phyloP scores from a whole-genome alignment of 2,888 invertebrate genomes.

The Mystacides longicornis region DNA sequence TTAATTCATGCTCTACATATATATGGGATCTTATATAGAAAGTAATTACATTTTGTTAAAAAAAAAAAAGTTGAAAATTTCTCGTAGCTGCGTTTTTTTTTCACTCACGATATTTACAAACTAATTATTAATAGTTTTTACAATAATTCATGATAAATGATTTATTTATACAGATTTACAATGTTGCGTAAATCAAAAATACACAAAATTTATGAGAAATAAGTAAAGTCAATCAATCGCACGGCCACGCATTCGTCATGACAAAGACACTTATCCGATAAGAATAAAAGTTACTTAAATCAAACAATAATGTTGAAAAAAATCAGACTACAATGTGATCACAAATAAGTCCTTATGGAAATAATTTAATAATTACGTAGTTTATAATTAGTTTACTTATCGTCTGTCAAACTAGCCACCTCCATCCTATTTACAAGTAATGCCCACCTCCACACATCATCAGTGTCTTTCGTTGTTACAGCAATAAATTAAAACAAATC shows the following conservation, averaged over 20 bases:
- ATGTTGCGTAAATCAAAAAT: too few species aligned
- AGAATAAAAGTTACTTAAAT: neutral
- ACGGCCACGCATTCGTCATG: too few species aligned
- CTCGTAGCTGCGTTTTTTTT: neutral
- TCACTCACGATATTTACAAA: neutral
- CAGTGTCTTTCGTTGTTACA: too few species aligned
- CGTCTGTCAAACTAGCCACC: neutral
- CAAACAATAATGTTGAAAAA: constrained; percentile 5
- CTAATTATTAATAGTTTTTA: neutral
- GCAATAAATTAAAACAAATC: too few species aligned
- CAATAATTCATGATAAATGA: too few species aligned
- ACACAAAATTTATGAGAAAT: too few species aligned
- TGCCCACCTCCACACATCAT: neutral
- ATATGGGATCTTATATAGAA: too few species aligned
- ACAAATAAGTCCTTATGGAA: constrained; percentile 9
- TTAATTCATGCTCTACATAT: too few species aligned
- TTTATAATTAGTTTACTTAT: neutral
- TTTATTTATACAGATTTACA: too few species aligned
- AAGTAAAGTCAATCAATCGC: too few species aligned
- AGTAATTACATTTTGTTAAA: too few species aligned
- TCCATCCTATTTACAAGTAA: neutral
- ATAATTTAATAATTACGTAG: neutral
- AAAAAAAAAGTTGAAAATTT: neutral
- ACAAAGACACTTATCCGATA: neutral
- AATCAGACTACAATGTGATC: constrained; percentile 20